Conservation (phyloP, 1,140 invertebrate genomes). For the Aphidius gifuensis region DNA sequence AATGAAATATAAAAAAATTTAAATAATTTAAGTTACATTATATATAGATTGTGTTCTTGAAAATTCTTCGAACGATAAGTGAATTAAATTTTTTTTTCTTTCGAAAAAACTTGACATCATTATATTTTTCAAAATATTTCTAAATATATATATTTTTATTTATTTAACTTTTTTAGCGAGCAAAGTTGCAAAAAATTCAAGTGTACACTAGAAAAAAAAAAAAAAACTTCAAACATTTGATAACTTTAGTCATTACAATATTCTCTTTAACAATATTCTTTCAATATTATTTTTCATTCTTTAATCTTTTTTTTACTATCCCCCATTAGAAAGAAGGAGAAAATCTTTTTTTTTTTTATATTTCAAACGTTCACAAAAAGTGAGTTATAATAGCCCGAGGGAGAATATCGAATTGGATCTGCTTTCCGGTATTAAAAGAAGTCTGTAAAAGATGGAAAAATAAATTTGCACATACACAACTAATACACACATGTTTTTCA, state of each 20-base stretch:
- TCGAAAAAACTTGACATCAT: no score
- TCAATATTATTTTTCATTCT: background rate
- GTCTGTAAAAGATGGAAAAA: constrained; percentile 20
- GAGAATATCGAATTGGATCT: constrained; percentile 13
- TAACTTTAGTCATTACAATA: constrained; percentile 16
- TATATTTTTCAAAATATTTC: no score
- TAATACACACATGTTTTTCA: background rate
- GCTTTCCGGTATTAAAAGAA: constrained; percentile 15
- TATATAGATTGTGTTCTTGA: no score
- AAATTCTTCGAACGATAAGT: no score
- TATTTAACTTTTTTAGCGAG: background rate
- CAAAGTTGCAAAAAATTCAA: background rate
- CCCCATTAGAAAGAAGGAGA: no score
- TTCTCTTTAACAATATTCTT: background rate
- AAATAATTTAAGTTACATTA: no score
- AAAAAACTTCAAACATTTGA: constrained; percentile 30
- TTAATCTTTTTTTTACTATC: no score
- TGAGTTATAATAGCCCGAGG: constrained; percentile 22
- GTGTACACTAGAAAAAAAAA: background rate
- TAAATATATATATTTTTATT: no score
- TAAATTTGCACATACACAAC: constrained; percentile 4
- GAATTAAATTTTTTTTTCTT: no score
- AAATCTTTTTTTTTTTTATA: background rate
- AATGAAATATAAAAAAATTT: no score
- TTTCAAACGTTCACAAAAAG: constrained; percentile 17